Conservation (phyloP, 1,140 invertebrate genomes). For the Ceratina japonica region DNA sequence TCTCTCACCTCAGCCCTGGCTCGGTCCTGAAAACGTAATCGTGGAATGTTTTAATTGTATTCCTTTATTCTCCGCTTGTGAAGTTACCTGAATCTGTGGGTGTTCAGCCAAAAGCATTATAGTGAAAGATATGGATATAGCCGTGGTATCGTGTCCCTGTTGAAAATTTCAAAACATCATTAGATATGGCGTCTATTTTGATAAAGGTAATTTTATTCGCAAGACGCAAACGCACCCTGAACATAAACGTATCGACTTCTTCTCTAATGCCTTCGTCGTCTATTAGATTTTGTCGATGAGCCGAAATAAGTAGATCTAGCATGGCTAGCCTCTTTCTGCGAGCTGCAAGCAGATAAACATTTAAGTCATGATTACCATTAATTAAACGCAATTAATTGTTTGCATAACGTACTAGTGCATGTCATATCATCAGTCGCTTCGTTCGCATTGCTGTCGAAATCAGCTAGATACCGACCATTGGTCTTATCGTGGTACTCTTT, state of each 20-base stretch:
- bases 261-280: conserved; percentile 86
- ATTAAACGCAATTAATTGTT: background rate
- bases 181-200: conserved; percentile 55
- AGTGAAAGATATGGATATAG: conserved; percentile 81
- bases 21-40: conserved; percentile 76
- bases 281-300: conserved; percentile 78
- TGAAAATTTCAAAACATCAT: background rate
- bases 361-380: background rate
- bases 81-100: conserved; percentile 81
- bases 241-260: conserved; percentile 92
- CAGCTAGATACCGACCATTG: conserved; percentile 36
- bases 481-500: conserved; percentile 65
- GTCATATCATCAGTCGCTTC: background rate
- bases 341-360: conserved; percentile 28
- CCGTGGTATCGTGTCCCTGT: conserved; percentile 87
- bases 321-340: conserved; percentile 85
- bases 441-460: background rate
- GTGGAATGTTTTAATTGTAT: background rate
- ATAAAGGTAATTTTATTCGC: conserved; percentile 62
- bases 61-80: background rate
- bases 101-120: conserved; percentile 83
- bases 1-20: conserved; percentile 61
- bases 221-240: conserved; percentile 81
- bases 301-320: conserved; percentile 87
- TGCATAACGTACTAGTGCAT: conserved; percentile 15